Conservation (phyloP, 2,113 vertebrate genomes). For the Vidua macroura region DNA sequence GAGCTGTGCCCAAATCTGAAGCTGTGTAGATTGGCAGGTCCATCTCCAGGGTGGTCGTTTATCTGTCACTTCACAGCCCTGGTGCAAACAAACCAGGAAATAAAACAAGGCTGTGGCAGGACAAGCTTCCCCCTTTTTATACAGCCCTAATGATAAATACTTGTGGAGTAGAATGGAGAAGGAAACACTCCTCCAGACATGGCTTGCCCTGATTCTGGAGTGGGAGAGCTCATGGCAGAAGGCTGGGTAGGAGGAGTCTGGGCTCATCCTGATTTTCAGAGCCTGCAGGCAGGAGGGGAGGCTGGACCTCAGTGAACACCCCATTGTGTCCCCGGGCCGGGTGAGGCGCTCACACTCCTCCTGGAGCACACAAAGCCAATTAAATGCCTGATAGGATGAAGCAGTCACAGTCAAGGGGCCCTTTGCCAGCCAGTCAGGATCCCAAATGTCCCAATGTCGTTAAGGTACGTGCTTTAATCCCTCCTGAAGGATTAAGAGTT, state of each 20-base stretch:
- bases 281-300: background rate
- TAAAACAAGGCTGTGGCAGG: background rate
- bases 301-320: background rate
- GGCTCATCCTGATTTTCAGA: background rate
- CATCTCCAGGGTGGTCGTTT: background rate
- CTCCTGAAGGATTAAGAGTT: background rate
- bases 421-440: background rate
- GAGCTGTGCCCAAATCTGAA: background rate
- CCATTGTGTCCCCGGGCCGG: background rate
- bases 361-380: constrained; percentile 24
- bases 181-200: background rate
- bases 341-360: background rate
- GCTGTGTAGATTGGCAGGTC: background rate
- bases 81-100: background rate
- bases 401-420: background rate
- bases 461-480: constrained; percentile 2
- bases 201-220: background rate
- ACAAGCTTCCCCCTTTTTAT: background rate
- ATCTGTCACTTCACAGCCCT: background rate
- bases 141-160: background rate
- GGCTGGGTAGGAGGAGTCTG: background rate
- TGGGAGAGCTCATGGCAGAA: background rate
- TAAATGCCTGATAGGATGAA: constrained; percentile 47
- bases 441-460: background rate
- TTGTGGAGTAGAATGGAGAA: background rate